Conservation (phyloP, 2,113 vertebrate genomes). For the Brachypteracias leptosomus region DNA sequence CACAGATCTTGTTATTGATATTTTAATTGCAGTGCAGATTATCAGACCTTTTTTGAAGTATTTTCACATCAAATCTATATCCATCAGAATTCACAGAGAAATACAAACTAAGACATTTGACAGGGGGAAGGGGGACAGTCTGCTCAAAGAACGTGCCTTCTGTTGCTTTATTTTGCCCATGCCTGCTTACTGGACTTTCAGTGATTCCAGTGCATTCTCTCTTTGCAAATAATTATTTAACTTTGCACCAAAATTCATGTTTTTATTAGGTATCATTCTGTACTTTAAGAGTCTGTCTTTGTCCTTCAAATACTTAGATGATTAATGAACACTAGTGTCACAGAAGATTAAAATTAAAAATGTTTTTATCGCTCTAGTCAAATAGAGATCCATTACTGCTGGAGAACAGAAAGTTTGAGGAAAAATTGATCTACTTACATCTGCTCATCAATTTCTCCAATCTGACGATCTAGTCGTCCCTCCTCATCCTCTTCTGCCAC, state of each 20-base stretch:
- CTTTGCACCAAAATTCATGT: neutral
- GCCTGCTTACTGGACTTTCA: neutral
- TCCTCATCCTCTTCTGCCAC: slow-evolving; percentile 97
- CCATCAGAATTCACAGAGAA: neutral
- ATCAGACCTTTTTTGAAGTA: neutral
- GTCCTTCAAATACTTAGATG: neutral
- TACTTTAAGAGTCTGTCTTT: neutral
- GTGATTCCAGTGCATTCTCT: neutral
- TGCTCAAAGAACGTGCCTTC: neutral
- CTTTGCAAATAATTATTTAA: neutral
- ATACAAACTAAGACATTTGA: neutral
- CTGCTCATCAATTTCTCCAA: slow-evolving; percentile 95
- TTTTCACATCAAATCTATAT: neutral
- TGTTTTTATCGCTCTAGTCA: neutral
- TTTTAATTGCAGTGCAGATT: neutral
- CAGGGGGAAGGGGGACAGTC: neutral
- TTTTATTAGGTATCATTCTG: neutral
- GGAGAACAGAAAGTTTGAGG: slow-evolving; percentile 41
- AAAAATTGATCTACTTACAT: slow-evolving; percentile 79
- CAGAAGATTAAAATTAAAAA: neutral
- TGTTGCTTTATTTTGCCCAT: neutral
- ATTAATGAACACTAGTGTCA: neutral
- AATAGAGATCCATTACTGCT: neutral
- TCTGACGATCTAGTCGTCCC: slow-evolving; percentile 91
- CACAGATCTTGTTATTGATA: neutral